phyloP scores from a whole-genome alignment of 1,140 invertebrate species.

The Paralvinella palmiformis region DNA sequence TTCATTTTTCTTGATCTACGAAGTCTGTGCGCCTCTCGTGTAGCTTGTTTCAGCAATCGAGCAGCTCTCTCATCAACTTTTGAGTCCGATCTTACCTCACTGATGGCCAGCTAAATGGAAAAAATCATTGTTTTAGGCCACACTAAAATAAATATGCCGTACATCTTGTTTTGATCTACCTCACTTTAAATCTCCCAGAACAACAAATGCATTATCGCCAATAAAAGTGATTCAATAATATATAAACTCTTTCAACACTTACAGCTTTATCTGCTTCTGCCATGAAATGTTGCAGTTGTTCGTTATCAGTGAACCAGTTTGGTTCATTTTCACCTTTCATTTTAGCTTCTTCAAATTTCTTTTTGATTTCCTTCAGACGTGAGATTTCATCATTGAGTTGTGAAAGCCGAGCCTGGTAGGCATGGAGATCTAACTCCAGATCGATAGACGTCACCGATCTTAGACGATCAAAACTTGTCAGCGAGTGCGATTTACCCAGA shows the following conservation, averaged over 20 bases:
- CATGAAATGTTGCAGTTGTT: slow-evolving; percentile 73
- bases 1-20: too few relatives aligned
- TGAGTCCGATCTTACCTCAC: too few relatives aligned
- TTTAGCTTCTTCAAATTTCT: slow-evolving; percentile 58
- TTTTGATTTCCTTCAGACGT: slow-evolving; percentile 72
- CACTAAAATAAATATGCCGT: too few relatives aligned
- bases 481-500: background rate
- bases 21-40: background rate
- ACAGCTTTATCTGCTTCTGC: slow-evolving; percentile 1
- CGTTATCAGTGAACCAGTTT: slow-evolving; percentile 77
- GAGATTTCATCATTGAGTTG: slow-evolving; percentile 77
- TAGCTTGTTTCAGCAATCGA: background rate
- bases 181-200: background rate
- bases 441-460: slow-evolving; percentile 70
- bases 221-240: background rate
- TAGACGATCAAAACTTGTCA: background rate
- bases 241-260: too few relatives aligned
- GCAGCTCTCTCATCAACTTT: background rate
- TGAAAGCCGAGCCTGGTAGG: slow-evolving; percentile 74
- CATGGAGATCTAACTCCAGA: slow-evolving; percentile 79
- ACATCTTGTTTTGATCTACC: background rate
- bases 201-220: background rate
- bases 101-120: too few relatives aligned
- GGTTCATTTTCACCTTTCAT: slow-evolving; percentile 60
- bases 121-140: too few relatives aligned